Percentiles rank a stretch among this genome's conserved stretches.
Evolutionary conservation across 2,888 invertebrate genomes (phyloP).

Genomic region (Drosophila pseudotalamancana): DNA sequence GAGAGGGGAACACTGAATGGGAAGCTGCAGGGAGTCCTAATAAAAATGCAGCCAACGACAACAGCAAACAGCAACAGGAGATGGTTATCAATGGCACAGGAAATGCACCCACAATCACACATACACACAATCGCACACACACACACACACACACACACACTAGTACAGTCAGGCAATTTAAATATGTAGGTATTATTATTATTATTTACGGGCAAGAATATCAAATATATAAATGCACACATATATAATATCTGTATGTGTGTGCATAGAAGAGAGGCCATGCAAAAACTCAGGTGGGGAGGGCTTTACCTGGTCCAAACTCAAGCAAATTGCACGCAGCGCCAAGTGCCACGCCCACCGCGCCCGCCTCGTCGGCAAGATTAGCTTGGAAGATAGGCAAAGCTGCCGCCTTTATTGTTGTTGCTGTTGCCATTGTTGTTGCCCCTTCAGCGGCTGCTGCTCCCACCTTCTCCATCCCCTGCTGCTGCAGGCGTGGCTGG

Average conservation of each 20-base stretch:
- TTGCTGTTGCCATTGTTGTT: conserved; percentile 15
- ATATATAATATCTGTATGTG: conserved; percentile 24
- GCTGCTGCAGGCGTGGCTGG: conserved; percentile 46
- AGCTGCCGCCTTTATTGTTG: conserved; percentile 40
- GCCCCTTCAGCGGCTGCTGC: conserved; percentile 42
- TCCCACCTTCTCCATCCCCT: conserved; percentile 38
- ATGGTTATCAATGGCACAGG: conserved; percentile 68
- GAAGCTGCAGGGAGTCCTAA: conserved; percentile 49
- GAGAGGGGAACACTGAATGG: conserved; percentile 15
- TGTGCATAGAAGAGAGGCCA: conserved; percentile 13
- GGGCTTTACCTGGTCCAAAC: conserved; percentile 4
- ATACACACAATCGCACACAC: conserved; percentile 15
- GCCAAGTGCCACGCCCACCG: conserved; percentile 14
- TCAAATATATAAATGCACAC: conserved; percentile 22
- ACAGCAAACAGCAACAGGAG: conserved; percentile 46
- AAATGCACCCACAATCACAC: conserved; percentile 48
- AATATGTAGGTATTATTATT: conserved; percentile 71
- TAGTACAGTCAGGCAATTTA: conserved; percentile 68
- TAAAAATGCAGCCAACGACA: conserved; percentile 56
- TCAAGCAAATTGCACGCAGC: conserved; percentile 67
- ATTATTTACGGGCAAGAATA: conserved; percentile 66
- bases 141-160: too few relatives aligned
- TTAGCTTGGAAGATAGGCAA: conserved; percentile 71
- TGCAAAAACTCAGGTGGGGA: too few relatives aligned
- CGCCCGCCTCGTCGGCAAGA: conserved; percentile 31